Conservation (phyloP, 2,888 invertebrate genomes). For the Eupithecia exiguata region DNA sequence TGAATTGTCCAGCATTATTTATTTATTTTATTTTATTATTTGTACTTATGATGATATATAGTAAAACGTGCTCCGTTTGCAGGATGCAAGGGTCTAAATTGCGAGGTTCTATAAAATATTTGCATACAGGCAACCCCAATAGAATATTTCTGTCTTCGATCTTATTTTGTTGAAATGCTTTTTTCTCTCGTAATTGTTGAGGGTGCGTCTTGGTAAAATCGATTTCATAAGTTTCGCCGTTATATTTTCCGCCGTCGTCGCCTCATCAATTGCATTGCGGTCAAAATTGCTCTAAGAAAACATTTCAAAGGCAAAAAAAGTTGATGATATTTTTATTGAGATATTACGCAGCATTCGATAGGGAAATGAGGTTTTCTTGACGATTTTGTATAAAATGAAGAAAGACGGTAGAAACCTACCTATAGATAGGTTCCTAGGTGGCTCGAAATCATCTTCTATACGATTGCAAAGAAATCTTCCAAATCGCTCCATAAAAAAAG, state of each 20-base stretch:
- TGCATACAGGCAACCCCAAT: not conserved
- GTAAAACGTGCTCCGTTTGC: not conserved
- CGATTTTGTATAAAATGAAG: not conserved
- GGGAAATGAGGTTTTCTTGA: not conserved
- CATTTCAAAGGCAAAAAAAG: conserved; percentile 15
- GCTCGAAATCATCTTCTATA: too few species aligned
- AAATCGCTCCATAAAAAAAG: too few species aligned
- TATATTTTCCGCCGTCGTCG: conserved; percentile 17
- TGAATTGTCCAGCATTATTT: too few species aligned
- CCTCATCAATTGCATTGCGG: conserved; percentile 26
- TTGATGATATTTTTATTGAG: conserved; percentile 18
- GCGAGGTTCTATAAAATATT: not conserved
- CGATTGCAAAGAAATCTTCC: too few species aligned
- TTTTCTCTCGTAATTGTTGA: not conserved
- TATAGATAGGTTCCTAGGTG: too few species aligned
- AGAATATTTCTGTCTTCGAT: conserved; percentile 1
- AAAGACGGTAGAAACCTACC: not conserved
- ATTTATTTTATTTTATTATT: too few species aligned
- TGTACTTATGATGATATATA: not conserved
- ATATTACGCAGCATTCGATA: not conserved
- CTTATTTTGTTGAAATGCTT: not conserved
- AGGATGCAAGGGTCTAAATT: not conserved
- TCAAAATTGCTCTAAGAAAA: conserved; percentile 18
- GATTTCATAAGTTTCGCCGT: conserved; percentile 12
- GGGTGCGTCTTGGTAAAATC: not conserved